These are phyloP conservation scores for Nerophis lumbriciformis DNA, from an alignment of 2,113 vertebrate genomes.

Conservation along the genomic window DNA sequence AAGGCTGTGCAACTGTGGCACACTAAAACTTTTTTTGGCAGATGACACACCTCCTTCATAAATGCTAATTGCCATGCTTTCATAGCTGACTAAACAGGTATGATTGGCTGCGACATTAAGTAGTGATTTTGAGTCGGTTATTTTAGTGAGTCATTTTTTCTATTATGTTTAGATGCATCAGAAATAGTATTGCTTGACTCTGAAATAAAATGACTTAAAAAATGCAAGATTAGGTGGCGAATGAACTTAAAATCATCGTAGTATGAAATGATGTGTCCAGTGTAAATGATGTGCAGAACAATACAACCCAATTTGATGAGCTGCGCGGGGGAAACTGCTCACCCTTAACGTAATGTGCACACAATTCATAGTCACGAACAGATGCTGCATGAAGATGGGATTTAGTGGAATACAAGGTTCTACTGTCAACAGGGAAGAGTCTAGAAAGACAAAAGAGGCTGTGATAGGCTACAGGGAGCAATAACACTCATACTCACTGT, in stretches of 20 bases:
- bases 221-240: no score
- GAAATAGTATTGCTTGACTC: background rate
- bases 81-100: background rate
- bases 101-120: slow-evolving; percentile 8
- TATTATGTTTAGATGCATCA: background rate
- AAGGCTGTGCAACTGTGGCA: background rate
- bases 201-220: no score
- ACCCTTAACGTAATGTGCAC: slow-evolving; percentile 7
- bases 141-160: background rate
- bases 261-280: background rate
- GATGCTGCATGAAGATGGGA: slow-evolving; percentile 6
- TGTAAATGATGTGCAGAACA: background rate
- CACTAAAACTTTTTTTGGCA: no score
- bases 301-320: background rate
- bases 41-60: background rate
- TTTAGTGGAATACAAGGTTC: slow-evolving; percentile 24
- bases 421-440: slow-evolving; percentile 15
- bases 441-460: slow-evolving; percentile 22
- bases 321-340: slow-evolving; percentile 4
- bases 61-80: slow-evolving; percentile 9
- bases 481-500: background rate
- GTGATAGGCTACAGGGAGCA: slow-evolving; percentile 2
- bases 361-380: slow-evolving; percentile 19
- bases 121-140: slow-evolving; percentile 1
- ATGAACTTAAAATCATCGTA: background rate